These are phyloP conservation scores for Lampropteryx suffumata DNA, from an alignment of 2,888 invertebrate genomes.

Conservation along the genomic window DNA sequence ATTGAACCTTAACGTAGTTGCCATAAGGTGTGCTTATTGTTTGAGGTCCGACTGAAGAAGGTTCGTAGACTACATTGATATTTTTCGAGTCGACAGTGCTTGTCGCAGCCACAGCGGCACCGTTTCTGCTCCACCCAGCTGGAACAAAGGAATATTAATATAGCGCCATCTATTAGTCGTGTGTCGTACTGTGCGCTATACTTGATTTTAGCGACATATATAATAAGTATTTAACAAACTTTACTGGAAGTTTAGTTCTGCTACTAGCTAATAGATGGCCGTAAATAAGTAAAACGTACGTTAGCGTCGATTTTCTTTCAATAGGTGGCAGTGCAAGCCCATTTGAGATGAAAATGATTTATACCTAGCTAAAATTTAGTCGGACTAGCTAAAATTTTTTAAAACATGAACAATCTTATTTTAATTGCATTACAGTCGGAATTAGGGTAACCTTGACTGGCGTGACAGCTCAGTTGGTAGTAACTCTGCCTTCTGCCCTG, in stretches of 20 bases:
- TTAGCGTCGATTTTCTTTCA: neutral
- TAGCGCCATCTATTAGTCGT: neutral
- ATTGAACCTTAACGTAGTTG: constrained; percentile 56
- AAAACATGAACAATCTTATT: no score
- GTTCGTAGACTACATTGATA: constrained; percentile 48
- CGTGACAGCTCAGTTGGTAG: no score
- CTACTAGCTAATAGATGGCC: constrained; percentile 15
- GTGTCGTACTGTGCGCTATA: no score
- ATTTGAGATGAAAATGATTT: no score
- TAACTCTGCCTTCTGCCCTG: no score
- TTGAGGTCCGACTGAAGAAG: constrained; percentile 58
- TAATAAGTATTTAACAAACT: no score
- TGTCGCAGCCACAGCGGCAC: constrained; percentile 26
- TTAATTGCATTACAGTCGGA: no score
- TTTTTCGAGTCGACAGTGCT: constrained; percentile 40
- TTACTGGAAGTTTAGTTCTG: neutral
- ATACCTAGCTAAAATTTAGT: no score
- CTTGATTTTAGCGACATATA: neutral
- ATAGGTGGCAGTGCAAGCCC: constrained; percentile 4
- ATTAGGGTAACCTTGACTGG: no score
- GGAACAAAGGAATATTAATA: constrained; percentile 34
- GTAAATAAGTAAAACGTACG: neutral
- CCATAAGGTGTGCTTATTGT: constrained; percentile 72
- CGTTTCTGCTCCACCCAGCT: constrained; percentile 67
- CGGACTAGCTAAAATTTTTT: no score